Conservation (phyloP, 2,888 invertebrate species). For the Troides helena region DNA sequence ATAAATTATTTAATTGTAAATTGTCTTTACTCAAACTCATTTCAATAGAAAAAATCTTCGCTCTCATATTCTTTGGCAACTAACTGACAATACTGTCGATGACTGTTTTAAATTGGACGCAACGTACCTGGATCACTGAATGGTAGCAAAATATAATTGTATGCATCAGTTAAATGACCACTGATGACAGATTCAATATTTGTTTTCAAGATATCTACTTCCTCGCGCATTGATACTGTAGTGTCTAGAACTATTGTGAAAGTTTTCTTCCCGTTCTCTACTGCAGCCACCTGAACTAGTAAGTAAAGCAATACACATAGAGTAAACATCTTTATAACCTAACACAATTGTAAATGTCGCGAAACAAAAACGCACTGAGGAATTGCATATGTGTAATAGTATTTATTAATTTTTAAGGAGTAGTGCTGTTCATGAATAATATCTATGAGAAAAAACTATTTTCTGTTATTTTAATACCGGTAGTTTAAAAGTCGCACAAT, state of each 20-base stretch:
- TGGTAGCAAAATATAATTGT: conserved; percentile 21
- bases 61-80: neutral
- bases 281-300: neutral
- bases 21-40: too few species aligned
- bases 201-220: conserved; percentile 18
- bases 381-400: neutral
- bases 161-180: conserved; percentile 9
- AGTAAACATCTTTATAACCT: conserved; percentile 10
- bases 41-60: too few species aligned
- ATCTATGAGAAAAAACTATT: neutral
- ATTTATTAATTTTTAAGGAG: conserved; percentile 7
- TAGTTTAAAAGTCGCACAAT: too few species aligned
- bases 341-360: neutral
- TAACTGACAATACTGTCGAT: neutral
- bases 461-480: too few species aligned
- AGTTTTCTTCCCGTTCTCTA: conserved; percentile 11
- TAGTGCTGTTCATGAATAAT: neutral
- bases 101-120: neutral
- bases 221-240: conserved; percentile 22
- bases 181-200: conserved; percentile 5
- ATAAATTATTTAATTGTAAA: too few species aligned
- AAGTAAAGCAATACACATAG: conserved; percentile 1
- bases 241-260: conserved; percentile 22
- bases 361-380: neutral
- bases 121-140: conserved; percentile 25